These are phyloP conservation scores for Thymallus thymallus DNA, from an alignment of 2,113 vertebrate species.

Conservation along the genomic window DNA sequence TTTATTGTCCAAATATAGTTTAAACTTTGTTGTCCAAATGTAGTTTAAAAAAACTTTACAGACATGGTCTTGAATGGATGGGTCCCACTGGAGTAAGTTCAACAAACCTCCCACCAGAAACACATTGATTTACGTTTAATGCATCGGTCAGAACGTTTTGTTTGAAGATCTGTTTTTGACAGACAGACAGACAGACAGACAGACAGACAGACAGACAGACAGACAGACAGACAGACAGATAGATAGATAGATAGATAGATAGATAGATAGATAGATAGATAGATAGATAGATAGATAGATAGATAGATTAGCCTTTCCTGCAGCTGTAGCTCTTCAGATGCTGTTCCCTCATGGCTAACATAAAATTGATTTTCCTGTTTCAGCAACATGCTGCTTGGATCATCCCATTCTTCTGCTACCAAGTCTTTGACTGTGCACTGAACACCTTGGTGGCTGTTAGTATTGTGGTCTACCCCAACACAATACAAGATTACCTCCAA, in stretches of 20 bases:
- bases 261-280: too few relatives aligned
- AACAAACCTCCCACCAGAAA: neutral
- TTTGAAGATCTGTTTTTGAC: conserved; percentile 6
- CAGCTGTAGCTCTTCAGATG: neutral
- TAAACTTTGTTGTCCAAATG: too few relatives aligned
- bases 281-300: too few relatives aligned
- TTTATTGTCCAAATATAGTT: too few relatives aligned
- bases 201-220: too few relatives aligned
- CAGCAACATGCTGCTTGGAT: conserved; percentile 89
- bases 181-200: too few relatives aligned
- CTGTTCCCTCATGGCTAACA: conserved; percentile 8
- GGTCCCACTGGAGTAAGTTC: neutral
- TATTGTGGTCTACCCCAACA: conserved; percentile 86
- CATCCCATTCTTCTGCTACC: conserved; percentile 94
- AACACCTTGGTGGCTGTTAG: conserved; percentile 87
- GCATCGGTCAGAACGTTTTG: conserved; percentile 1
- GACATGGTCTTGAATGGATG: neutral
- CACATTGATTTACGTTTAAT: conserved; percentile 19
- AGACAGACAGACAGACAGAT: too few relatives aligned
- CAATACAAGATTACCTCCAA: conserved; percentile 86
- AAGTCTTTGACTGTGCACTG: conserved; percentile 92
- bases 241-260: too few relatives aligned
- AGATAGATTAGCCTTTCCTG: neutral
- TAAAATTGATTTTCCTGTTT: conserved; percentile 30
- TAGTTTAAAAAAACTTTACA: neutral